Percentiles rank a stretch among this genome's conserved stretches.
phyloP scores from a whole-genome alignment of 2,113 vertebrate genomes.

The Engystomops pustulosus region DNA sequence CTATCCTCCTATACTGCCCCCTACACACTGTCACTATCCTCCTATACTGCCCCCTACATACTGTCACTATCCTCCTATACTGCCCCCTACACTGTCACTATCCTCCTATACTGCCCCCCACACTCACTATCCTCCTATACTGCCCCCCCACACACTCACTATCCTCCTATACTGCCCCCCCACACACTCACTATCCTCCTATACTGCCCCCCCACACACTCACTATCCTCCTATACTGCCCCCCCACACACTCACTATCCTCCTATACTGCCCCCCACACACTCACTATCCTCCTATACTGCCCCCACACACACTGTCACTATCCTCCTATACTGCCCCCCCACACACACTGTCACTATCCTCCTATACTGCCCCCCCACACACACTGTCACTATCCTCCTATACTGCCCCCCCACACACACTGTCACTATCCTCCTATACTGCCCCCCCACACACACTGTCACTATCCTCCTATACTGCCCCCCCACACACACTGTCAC shows the following conservation, averaged over 20 bases:
- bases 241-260: too few species aligned
- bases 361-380: not conserved
- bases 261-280: not conserved
- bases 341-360: too few species aligned
- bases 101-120: not conserved
- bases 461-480: not conserved
- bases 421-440: not conserved
- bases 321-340: not conserved
- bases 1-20: not conserved
- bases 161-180: not conserved
- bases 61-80: too few species aligned
- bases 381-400: not conserved
- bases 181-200: not conserved
- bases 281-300: not conserved
- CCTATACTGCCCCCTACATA: too few species aligned
- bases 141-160: not conserved
- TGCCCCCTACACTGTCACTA: not conserved
- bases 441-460: not conserved
- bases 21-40: not conserved
- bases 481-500: not conserved
- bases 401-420: not conserved
- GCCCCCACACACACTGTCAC: not conserved
- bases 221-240: too few species aligned
- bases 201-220: not conserved
- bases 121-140: not conserved